phyloP scores from a whole-genome alignment of 2,797 vertebrate genomes.

The Artibeus jamaicensis region DNA sequence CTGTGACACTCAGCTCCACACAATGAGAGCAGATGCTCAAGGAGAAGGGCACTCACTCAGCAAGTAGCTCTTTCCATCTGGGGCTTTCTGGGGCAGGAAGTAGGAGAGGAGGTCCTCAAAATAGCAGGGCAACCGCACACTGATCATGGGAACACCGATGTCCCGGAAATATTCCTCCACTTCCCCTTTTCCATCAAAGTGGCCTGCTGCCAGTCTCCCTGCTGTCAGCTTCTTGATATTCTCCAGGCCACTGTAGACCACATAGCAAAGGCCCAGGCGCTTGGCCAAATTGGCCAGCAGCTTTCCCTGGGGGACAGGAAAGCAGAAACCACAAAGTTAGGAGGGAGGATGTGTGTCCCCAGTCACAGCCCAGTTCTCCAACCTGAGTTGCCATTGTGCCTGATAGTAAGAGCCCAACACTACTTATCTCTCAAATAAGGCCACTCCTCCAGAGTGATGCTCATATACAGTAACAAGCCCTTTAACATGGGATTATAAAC shows the following conservation, averaged over 20 bases:
- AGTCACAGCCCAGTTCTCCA: neutral
- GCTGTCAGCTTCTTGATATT: conserved; percentile 77
- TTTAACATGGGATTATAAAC: neutral
- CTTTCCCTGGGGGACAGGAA: conserved; percentile 73
- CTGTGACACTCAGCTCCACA: neutral
- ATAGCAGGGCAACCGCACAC: conserved; percentile 75
- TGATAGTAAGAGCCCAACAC: neutral
- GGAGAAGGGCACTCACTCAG: conserved; percentile 73
- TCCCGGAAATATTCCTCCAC: conserved; percentile 81
- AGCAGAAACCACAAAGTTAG: neutral
- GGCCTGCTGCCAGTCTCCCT: conserved; percentile 72
- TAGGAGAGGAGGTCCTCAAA: conserved; percentile 81
- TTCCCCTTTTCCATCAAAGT: conserved; percentile 81
- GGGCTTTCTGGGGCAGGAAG: conserved; percentile 72
- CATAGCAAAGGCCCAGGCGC: conserved; percentile 67
- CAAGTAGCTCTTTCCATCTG: conserved; percentile 61
- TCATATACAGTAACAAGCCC: neutral
- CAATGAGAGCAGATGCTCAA: accelerated
- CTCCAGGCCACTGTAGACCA: conserved; percentile 82
- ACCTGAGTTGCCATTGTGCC: neutral
- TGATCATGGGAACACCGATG: conserved; percentile 65
- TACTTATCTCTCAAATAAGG: neutral
- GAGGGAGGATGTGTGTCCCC: neutral
- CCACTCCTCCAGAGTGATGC: neutral
- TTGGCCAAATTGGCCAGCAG: conserved; percentile 76